Evolutionary conservation across 1,140 invertebrate species (phyloP).

Genomic region (Lasioglossum baleicum): DNA sequence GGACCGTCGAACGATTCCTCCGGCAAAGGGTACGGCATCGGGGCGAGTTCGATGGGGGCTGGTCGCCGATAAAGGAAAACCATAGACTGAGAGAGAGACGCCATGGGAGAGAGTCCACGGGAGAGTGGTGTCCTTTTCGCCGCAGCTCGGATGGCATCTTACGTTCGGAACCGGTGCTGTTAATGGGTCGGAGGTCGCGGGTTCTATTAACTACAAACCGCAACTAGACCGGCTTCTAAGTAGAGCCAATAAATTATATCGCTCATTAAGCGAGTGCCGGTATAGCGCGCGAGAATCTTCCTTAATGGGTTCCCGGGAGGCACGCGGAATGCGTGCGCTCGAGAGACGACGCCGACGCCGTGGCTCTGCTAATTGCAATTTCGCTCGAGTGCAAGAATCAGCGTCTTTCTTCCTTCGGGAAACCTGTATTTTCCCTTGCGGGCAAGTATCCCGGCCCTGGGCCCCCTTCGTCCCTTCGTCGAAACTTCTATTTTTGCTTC

Average conservation of each 20-base stretch:
- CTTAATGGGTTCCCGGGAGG: constrained; percentile 60
- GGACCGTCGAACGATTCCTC: too few relatives aligned
- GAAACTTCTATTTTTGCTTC: too few relatives aligned
- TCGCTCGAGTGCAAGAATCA: constrained; percentile 44
- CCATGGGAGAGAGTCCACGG: too few relatives aligned
- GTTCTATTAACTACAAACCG: constrained; percentile 61
- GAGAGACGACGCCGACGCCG: constrained; percentile 3
- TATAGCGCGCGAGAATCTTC: constrained; percentile 62
- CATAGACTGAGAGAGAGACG: too few relatives aligned
- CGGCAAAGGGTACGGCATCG: too few relatives aligned
- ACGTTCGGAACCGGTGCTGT: constrained; percentile 40
- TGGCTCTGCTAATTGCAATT: constrained; percentile 55
- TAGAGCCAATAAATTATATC: constrained; percentile 68
- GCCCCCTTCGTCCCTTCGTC: too few relatives aligned
- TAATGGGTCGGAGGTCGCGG: constrained; percentile 59
- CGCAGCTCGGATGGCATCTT: constrained; percentile 2
- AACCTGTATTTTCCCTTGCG: too few relatives aligned
- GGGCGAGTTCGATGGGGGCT: constrained; percentile 14
- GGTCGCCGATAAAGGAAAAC: constrained; percentile 5
- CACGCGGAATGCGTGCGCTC: constrained; percentile 48
- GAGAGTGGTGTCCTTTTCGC: neutral
- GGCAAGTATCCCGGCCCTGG: too few relatives aligned
- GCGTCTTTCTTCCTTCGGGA: neutral
- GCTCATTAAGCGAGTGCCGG: constrained; percentile 62
- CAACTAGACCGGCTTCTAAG: constrained; percentile 50